Evolutionary conservation across 2,113 vertebrate genomes (phyloP).

Genomic region (Prochilodus magdalenae): DNA sequence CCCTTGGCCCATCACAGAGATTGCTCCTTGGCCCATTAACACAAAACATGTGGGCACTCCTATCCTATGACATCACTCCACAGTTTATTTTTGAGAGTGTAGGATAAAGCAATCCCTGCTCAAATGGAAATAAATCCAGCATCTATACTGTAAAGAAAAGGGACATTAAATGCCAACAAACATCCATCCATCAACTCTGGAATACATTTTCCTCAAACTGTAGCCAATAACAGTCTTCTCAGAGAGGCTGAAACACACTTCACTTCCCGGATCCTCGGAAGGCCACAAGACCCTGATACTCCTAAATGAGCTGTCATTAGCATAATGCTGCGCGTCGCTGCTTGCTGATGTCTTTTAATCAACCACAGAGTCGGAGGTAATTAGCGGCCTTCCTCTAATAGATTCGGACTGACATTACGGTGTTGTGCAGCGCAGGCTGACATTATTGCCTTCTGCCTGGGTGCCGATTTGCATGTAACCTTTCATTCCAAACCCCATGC

Average conservation of each 20-base stretch:
- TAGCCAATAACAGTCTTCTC: conserved; percentile 59
- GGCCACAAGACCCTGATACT: conserved; percentile 56
- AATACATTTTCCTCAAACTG: conserved; percentile 12
- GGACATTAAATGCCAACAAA: conserved; percentile 53
- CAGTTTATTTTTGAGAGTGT: no score
- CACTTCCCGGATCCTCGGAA: conserved; percentile 59
- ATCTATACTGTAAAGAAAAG: background rate
- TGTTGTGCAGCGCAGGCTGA: conserved; percentile 55
- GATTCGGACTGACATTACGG: conserved; percentile 68
- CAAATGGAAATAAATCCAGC: background rate
- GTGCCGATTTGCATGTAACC: conserved; percentile 36
- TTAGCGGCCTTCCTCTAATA: conserved; percentile 71
- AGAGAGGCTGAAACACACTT: conserved; percentile 50
- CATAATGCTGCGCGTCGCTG: conserved; percentile 72
- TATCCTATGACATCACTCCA: no score
- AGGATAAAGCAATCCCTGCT: background rate
- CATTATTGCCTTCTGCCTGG: conserved; percentile 46
- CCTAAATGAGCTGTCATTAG: conserved; percentile 74
- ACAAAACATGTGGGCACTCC: no score
- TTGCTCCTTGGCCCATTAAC: no score
- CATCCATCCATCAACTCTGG: conserved; percentile 57
- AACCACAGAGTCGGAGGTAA: conserved; percentile 72
- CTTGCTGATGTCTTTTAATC: conserved; percentile 74
- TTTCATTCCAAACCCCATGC: conserved; percentile 17
- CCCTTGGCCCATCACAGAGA: no score